Base-by-base conservation (phyloP, 2,113 vertebrate species). In the Alosa alosa region DNA sequence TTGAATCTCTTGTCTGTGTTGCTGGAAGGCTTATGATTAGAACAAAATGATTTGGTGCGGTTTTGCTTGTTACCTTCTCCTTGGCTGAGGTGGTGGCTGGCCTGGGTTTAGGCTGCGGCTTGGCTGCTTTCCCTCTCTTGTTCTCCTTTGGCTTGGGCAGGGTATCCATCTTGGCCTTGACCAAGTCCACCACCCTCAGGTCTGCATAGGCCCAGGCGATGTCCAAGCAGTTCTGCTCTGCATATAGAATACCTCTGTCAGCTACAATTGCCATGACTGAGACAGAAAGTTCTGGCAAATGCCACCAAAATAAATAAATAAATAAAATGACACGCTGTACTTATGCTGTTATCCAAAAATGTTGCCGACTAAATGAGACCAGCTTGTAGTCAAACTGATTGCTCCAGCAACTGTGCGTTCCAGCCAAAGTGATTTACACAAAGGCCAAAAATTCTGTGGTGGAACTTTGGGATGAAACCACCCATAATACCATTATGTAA, bases 201-300 rank as follows among this genome's bases (percentile, higher is more conserved):
- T 99, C 95, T 87, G 92, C 95, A 88, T 96, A 97, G 0, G 91
- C 93, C 84, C 88, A 89, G 78, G 98, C 97, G 81, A 97, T 84
- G 60, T 97, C 96, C 72, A 98, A 94, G 86, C 94, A 95, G 87
- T 83, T 96, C 83, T 96, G 94, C 64, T 94, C 98, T 99, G 86
- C 86, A 78, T 78, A 78, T 5, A 78, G 15, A 36, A 36, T 36
- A 31, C 36, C 72, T 15, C 13, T 18, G 72, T 39, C 72, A 75
- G 25, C 31, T 39, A 36, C 25, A 78, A 39, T 39, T 17, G 13
- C 72, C 3, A 78, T 78, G 72, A 4, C 36, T 39, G 25, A 36
- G 72, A 39, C 0, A 36, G 72, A 78, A 39, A 17, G 72, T 39
- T 39, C 31, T 78, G 72, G 72, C 36, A 78, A 78, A 17, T 17